phyloP scores from a whole-genome alignment of 2,888 invertebrate genomes.

The Drosophila maculinotata region DNA sequence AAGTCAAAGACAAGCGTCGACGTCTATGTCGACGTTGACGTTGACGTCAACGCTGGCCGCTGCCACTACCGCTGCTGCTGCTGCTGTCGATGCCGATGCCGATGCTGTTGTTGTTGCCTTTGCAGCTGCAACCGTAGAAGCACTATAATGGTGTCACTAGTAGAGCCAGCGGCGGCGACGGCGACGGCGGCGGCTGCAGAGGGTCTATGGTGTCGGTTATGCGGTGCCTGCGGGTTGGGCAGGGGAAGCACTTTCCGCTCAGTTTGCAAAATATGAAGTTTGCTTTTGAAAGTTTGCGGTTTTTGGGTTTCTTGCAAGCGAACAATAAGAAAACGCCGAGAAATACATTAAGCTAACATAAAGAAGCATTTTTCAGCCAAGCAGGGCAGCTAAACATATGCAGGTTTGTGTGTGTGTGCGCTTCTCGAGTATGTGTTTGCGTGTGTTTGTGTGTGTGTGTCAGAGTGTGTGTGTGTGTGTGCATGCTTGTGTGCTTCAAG shows the following conservation, averaged over 20 bases:
- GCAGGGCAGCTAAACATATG: slow-evolving; percentile 50
- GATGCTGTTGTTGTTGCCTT: slow-evolving; percentile 1
- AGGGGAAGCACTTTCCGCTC: slow-evolving; percentile 64
- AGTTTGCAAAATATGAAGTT: slow-evolving; percentile 75
- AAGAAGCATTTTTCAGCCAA: slow-evolving; percentile 63
- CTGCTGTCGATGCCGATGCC: slow-evolving; percentile 16
- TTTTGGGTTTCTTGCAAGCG: slow-evolving; percentile 64
- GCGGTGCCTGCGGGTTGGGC: slow-evolving; percentile 6
- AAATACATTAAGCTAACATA: slow-evolving; percentile 73
- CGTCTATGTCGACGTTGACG: slow-evolving; percentile 18
- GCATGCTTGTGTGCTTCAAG: slow-evolving; percentile 29
- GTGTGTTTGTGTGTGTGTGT: not conserved
- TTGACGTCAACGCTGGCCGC: not conserved
- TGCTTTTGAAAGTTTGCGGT: slow-evolving; percentile 72
- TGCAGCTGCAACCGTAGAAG: slow-evolving; percentile 40
- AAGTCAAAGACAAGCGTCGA: slow-evolving; percentile 20
- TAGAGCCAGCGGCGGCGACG: slow-evolving; percentile 16
- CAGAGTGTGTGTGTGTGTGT: not conserved
- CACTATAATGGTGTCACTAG: slow-evolving; percentile 58
- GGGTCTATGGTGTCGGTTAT: slow-evolving; percentile 14
- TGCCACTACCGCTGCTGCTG: not conserved
- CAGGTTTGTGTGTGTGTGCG: slow-evolving; percentile 24
- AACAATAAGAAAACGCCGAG: slow-evolving; percentile 70
- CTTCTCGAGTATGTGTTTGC: not conserved
- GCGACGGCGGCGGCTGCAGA: slow-evolving; percentile 14